A percentile compares a stretch with the other conserved stretches of the same genome.
These are phyloP conservation scores for Anthoscopus minutus DNA, from an alignment of 2,113 vertebrate species.

Conservation along the genomic window DNA sequence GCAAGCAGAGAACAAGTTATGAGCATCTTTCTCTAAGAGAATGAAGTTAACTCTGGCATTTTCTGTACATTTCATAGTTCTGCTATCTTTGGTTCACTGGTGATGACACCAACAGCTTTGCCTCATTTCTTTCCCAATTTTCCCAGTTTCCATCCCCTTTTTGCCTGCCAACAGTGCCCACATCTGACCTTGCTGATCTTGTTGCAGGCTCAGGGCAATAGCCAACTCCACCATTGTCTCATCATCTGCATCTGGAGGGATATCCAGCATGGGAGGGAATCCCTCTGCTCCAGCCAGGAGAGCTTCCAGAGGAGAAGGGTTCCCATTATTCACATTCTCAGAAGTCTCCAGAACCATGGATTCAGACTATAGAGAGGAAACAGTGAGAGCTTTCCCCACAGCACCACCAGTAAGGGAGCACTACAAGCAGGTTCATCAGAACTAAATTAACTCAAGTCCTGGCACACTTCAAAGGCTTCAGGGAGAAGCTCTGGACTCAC, in stretches of 20 bases:
- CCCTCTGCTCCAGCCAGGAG: conserved; percentile 95
- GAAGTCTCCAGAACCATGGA: conserved; percentile 97
- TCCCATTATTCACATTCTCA: conserved; percentile 94
- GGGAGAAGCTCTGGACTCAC: conserved; percentile 71
- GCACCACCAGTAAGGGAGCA: neutral
- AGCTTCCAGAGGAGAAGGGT: conserved; percentile 94
- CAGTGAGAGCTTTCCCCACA: neutral
- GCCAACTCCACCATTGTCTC: conserved; percentile 99
- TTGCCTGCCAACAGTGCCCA: neutral
- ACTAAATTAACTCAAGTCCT: neutral
- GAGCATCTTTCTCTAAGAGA: neutral
- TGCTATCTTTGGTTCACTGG: neutral
- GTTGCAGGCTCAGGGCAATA: conserved; percentile 95
- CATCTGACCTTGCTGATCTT: conserved; percentile 92
- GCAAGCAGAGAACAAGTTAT: conserved; percentile 30
- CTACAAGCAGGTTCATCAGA: neutral
- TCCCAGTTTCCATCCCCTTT: neutral
- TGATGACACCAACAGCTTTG: neutral
- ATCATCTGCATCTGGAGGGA: conserved; percentile 96
- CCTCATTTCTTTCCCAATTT: neutral
- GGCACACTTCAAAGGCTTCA: neutral
- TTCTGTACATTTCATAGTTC: neutral
- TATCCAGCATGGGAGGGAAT: conserved; percentile 97
- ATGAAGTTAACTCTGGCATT: neutral
- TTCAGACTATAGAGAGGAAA: conserved; percentile 79